Percentiles rank a stretch among this genome's conserved stretches.
Evolutionary conservation across 2,888 invertebrate species (phyloP).

Genomic region (Escarpia spicata): DNA sequence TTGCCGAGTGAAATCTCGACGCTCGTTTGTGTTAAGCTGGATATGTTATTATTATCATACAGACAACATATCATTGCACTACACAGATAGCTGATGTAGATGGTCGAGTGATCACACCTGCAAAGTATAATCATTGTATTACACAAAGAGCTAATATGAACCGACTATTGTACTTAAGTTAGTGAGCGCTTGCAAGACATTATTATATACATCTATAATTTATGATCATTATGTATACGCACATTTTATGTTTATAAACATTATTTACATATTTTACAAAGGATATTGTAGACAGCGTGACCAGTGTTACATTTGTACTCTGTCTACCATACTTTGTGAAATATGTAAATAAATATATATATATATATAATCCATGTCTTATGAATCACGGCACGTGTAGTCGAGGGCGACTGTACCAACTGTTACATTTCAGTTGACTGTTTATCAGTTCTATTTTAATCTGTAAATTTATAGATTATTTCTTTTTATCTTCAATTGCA

Average conservation of each 20-base stretch:
- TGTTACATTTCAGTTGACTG: too few relatives aligned
- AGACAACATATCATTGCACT: background rate
- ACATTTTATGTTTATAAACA: background rate
- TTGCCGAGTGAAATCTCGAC: background rate
- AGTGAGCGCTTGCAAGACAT: background rate
- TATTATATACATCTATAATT: background rate
- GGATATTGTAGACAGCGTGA: too few relatives aligned
- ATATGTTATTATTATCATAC: background rate
- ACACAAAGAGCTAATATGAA: background rate
- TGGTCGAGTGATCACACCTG: too few relatives aligned
- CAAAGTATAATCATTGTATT: background rate
- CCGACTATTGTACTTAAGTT: background rate
- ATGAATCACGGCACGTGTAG: too few relatives aligned
- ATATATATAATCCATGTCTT: too few relatives aligned
- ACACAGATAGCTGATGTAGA: background rate
- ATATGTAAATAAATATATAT: too few relatives aligned
- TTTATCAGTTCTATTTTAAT: too few relatives aligned
- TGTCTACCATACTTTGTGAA: too few relatives aligned
- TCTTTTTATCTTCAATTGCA: too few relatives aligned
- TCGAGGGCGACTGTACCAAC: too few relatives aligned
- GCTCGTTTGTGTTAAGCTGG: background rate
- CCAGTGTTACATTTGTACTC: too few relatives aligned
- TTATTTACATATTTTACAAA: background rate
- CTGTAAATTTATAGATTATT: too few relatives aligned
- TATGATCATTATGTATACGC: background rate